Percentiles rank a stretch among this genome's conserved stretches.
Evolutionary conservation across 2,113 vertebrate genomes (phyloP).

Genomic region (Notothenia rossii): DNA sequence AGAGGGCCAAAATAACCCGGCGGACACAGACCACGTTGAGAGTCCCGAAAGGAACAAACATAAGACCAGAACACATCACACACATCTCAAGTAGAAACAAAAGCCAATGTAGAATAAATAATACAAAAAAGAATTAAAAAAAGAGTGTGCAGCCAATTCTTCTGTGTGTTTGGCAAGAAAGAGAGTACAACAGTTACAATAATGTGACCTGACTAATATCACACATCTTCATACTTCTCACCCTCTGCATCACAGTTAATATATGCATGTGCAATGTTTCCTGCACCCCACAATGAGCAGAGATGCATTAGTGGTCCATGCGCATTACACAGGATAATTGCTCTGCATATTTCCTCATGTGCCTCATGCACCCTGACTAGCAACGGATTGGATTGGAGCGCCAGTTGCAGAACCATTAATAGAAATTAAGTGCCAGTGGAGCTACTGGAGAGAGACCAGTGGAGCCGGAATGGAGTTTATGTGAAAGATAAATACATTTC

Average conservation of each 20-base stretch:
- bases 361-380: conserved; percentile 48
- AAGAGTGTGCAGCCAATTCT: neutral
- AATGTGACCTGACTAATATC: conserved; percentile 48
- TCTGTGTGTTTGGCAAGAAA: conserved; percentile 22
- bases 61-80: too few species aligned
- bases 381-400: conserved; percentile 75
- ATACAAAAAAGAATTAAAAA: too few species aligned
- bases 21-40: too few species aligned
- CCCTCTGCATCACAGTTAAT: conserved; percentile 40
- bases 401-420: conserved; percentile 85
- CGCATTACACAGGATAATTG: conserved; percentile 83
- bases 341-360: conserved; percentile 82
- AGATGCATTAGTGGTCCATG: conserved; percentile 75
- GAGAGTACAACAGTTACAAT: conserved; percentile 9
- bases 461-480: conserved; percentile 80
- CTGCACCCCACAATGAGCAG: conserved; percentile 71
- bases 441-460: conserved; percentile 80
- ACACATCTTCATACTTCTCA: conserved; percentile 21
- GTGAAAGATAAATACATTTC: conserved; percentile 86
- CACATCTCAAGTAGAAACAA: too few species aligned
- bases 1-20: too few species aligned
- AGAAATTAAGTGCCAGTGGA: conserved; percentile 85
- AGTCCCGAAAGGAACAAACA: too few species aligned
- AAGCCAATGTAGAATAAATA: too few species aligned
- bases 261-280: conserved; percentile 54